Evolutionary conservation across 2,113 vertebrate species (phyloP), one percentile per base, ranked within the genome.

Genomic region (Castor canadensis): DNA sequence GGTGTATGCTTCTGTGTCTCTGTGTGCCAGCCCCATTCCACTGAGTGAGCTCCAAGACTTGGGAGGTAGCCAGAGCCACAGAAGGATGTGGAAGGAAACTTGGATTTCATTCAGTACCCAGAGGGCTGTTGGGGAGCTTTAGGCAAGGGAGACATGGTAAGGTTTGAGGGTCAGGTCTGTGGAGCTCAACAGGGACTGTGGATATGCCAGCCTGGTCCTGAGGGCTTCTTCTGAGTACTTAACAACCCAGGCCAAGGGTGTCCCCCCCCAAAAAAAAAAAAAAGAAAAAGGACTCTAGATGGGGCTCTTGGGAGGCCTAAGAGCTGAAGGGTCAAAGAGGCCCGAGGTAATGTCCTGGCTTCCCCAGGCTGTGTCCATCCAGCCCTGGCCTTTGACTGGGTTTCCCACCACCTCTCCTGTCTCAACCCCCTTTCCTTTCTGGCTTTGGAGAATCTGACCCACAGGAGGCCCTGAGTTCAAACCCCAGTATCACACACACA

Each of bases 1-100:
- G 30, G 64, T 38, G 10, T 82, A 35, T 94, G 83, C 52, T 64
- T 24, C 38, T 11, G 0, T n/a, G 72, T 64, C 26, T n/a, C 54
- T 1, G 0, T 72, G 28, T 87, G 58, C 47, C 62, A 67, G 28
- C n/a, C 30, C 9, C 22, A 9, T 75, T 73, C 40, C n/a, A 45
- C 95, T 94, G 66, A 62, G 73, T 93, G 45, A 95, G 66, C n/a
- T 30, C 72, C 56, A 16, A 76, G 43, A 8, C 75, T 73, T 76
- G 52, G 0, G 1, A 66, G 7, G 56, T 60, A 30, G 26, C n/a
- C 62, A 79, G 69, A 83, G 52, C 64, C 72, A 87, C 32, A 76
- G 26, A 15, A 79, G n/a, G 69, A 58, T 49, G 16, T 72, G 71
- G 64, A 87, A 67, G 54, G 76, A 16, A 83, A 67, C n/a, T 40